Conservation (phyloP, 2,113 vertebrate genomes). For the Clinocottus analis region DNA sequence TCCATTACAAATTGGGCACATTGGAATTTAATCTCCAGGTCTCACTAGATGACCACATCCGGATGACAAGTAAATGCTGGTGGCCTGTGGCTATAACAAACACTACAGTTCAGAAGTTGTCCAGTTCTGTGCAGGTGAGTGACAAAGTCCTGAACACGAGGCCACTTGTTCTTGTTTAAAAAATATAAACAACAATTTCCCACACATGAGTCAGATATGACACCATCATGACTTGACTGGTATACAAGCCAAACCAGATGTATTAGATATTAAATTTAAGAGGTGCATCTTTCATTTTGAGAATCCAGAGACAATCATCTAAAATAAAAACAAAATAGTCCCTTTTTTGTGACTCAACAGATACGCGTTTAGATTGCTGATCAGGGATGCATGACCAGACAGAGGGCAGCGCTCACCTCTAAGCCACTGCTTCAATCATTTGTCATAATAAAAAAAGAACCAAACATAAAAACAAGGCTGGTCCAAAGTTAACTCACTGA, state of each 20-base stretch:
- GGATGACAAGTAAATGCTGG: background rate
- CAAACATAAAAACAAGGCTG: conserved; percentile 5
- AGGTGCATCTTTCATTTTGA: no score
- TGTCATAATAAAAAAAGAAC: background rate
- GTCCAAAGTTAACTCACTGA: conserved; percentile 35
- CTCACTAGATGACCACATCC: conserved; percentile 4
- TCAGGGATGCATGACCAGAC: background rate
- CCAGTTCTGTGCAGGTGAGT: no score
- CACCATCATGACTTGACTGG: background rate
- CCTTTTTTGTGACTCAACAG: background rate
- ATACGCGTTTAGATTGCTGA: background rate
- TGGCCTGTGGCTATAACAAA: background rate
- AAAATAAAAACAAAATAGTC: background rate
- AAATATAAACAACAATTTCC: no score
- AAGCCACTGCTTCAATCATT: conserved; percentile 2
- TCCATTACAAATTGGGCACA: background rate
- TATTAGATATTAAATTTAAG: no score
- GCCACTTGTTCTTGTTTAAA: no score
- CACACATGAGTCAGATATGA: background rate
- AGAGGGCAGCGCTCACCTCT: background rate
- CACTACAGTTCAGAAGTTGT: background rate
- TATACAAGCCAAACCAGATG: background rate
- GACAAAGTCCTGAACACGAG: no score
- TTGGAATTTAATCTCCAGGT: background rate
- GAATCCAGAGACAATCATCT: background rate